Conservation (phyloP, 2,113 vertebrate genomes). For the Xyrauchen texanus region DNA sequence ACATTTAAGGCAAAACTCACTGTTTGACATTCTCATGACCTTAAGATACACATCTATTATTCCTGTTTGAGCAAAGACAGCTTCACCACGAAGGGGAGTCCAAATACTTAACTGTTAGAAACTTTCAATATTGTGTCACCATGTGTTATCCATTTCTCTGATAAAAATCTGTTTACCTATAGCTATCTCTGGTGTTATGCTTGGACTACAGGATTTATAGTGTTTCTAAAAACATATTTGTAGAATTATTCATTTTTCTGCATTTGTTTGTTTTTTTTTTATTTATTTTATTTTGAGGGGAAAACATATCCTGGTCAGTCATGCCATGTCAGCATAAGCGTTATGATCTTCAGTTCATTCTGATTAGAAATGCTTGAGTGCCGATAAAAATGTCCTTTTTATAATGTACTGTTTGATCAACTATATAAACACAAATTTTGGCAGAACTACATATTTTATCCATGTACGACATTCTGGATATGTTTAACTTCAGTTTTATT, state of each 20-base stretch:
- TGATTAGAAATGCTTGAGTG: neutral
- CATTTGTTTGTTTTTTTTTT: too few relatives aligned
- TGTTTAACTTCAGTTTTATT: too few relatives aligned
- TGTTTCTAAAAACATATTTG: constrained; percentile 3
- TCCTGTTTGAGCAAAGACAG: neutral
- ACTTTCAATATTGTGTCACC: neutral
- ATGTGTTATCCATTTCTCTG: constrained; percentile 3
- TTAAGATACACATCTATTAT: neutral
- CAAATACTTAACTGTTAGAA: neutral
- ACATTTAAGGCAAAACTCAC: neutral
- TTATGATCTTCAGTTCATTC: neutral
- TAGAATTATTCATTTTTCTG: too few relatives aligned
- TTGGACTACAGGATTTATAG: constrained; percentile 5
- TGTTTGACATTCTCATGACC: neutral
- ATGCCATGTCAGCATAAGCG: neutral
- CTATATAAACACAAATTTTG: too few relatives aligned
- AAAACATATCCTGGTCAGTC: neutral
- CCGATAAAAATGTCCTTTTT: too few relatives aligned
- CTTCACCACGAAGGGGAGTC: neutral
- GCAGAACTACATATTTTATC: too few relatives aligned
- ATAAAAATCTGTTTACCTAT: neutral
- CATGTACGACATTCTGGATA: too few relatives aligned
- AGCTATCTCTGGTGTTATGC: neutral
- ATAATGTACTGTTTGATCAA: too few relatives aligned
- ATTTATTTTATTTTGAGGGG: neutral